Evolutionary conservation across 1,140 invertebrate genomes (phyloP), one percentile per base, ranked within the genome.

Genomic region (Habropoda laboriosa): DNA sequence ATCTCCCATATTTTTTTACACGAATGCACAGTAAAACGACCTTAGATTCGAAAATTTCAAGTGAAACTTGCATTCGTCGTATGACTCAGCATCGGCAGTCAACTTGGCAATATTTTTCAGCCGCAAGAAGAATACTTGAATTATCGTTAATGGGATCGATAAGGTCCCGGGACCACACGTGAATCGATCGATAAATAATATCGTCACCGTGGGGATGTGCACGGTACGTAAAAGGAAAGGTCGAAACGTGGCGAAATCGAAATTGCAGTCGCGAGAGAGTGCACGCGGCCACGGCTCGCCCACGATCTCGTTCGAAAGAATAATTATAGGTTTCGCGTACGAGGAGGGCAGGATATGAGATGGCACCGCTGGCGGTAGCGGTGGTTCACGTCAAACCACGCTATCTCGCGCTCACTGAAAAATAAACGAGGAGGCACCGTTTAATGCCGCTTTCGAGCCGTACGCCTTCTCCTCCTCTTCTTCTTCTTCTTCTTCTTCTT

Each of bases 291-390:
- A n/a, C 42, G 42, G 45, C 70, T 83, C 82, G 60, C 71, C 57
- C 81, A 83, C 81, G 70, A 83, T 75, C 61, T 79, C 53, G 70
- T 83, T 73, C 72, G 82, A 81, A 71, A 60, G 67, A 81, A 85
- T 85, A 85, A 85, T 85, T 85, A 77, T 77, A 85, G 82, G 83
- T 85, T 83, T 77, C 61, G 79, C 55, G 66, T 49, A 78, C 55
- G 21, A 24, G n/a, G 6, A 61, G 42, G 53, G 42, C 40, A 35
- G 55, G 67, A 67, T 51, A 47, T 18, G 68, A 81, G 51, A 74
- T 55, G 66, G 74, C 40, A 86, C 68, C 83, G 82, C 45, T 70
- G 79, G 83, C 74, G 74, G 83, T 82, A 73, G 79, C 79, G 66
- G 47, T 58, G 67, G 63, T 76, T 78, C 75, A 78, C 75, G 75